These are phyloP conservation scores for Drosophila mimica DNA, from an alignment of 2,888 invertebrate genomes.

Conservation along the genomic window DNA sequence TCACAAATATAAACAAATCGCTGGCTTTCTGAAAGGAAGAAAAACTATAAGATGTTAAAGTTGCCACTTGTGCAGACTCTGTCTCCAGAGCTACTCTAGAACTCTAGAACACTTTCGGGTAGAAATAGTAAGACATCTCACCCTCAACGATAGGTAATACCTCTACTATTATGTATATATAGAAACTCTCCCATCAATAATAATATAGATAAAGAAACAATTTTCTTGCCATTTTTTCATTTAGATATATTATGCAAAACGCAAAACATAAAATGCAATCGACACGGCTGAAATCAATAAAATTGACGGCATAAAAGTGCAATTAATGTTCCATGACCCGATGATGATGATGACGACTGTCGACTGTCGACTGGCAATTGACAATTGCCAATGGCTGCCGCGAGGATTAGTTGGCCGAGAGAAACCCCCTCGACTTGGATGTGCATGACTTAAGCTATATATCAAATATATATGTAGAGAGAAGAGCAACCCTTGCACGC, in stretches of 20 bases:
- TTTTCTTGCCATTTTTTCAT: background rate
- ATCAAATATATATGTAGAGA: constrained; percentile 9
- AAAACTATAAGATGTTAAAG: too few relatives aligned
- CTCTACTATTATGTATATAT: background rate
- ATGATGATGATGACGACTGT: constrained; percentile 21
- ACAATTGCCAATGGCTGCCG: constrained; percentile 52
- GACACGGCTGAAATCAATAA: constrained; percentile 61
- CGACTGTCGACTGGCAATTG: constrained; percentile 26
- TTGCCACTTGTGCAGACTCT: background rate
- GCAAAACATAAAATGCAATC: constrained; percentile 32
- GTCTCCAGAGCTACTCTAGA: background rate
- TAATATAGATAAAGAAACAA: background rate
- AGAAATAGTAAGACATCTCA: background rate
- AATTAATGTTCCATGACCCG: constrained; percentile 70
- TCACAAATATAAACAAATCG: too few relatives aligned
- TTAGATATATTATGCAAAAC: constrained; percentile 50
- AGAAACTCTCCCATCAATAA: background rate
- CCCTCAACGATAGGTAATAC: background rate
- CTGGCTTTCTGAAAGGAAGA: too few relatives aligned
- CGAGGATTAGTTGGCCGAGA: constrained; percentile 25
- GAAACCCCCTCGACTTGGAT: constrained; percentile 32
- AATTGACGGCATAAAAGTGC: constrained; percentile 70
- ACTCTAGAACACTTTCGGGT: background rate
- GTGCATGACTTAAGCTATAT: constrained; percentile 45
- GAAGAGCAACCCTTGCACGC: constrained; percentile 58